These are phyloP conservation scores for Calypte anna DNA, from an alignment of 2,113 vertebrate species.

Conservation along the genomic window DNA sequence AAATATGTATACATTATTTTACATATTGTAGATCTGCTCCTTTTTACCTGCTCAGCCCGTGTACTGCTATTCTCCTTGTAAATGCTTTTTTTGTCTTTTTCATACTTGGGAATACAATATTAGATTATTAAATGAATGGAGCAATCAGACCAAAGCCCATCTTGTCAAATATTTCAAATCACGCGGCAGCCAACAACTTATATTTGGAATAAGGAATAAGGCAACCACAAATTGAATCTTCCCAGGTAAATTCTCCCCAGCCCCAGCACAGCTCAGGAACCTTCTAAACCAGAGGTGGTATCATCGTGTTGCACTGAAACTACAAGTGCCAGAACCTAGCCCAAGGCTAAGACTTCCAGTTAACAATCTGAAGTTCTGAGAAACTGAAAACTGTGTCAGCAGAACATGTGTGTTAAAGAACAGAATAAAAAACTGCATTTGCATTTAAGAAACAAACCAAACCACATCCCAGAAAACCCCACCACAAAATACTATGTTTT, in stretches of 20 bases:
- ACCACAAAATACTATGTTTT: background rate
- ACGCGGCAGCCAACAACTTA: background rate
- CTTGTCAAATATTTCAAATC: background rate
- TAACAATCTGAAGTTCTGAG: background rate
- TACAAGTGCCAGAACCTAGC: background rate
- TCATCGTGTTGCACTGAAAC: background rate
- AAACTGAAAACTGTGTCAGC: background rate
- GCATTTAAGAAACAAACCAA: background rate
- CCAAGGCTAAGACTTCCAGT: background rate
- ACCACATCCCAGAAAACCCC: background rate
- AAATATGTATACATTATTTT: background rate
- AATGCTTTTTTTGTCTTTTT: background rate
- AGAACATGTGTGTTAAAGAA: rapidly evolving
- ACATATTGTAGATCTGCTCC: background rate
- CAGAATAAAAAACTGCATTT: background rate
- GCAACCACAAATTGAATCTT: background rate
- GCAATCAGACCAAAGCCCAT: background rate
- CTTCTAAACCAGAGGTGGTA: background rate
- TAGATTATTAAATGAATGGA: background rate
- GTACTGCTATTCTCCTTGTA: too few relatives aligned
- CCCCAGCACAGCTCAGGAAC: background rate
- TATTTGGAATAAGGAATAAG: background rate
- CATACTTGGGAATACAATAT: background rate
- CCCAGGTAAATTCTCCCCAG: background rate
- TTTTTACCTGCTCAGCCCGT: background rate